Evolutionary conservation across 2,888 invertebrate genomes (phyloP), one percentile per base, ranked within the genome.

Genomic region (Homarus gammarus): DNA sequence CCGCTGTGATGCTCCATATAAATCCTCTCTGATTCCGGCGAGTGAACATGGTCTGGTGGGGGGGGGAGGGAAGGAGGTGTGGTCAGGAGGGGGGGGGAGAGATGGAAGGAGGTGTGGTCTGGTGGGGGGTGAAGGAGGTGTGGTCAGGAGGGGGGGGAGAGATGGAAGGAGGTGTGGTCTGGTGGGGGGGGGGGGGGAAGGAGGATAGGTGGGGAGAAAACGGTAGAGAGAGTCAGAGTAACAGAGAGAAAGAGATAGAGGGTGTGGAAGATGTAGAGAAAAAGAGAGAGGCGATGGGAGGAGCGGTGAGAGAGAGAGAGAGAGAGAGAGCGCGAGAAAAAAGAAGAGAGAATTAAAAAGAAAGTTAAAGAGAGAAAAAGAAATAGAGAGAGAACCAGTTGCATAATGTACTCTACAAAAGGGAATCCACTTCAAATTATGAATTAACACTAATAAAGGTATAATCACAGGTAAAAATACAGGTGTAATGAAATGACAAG

Each of bases 251-350:
- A 15, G 49, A 49, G 15, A 49, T 8, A 49, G 15, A 49, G 49
- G 49, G 15, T 49, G 77, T 77, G 51, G 15, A 40, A 31, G 51
- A 8, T 15, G 77, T n/a, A 77, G 31, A n/a, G 77, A 44, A 77
- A 10, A n/a, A n/a, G n/a, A 44, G 44, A 44, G 44, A 10, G 44
- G n/a, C n/a, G n/a, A n/a, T n/a, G n/a, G n/a, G 38, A 36, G 33
- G 33, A 33, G 72, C 33, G 72, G 68, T 31, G 68, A 72, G 72
- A 33, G 72, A 72, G 36, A 72, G 72, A 72, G 72, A 40, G 44
- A 75, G 73, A 38, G 40, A 73, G 73, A 73, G 73, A 73, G 73
- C 73, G 73, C 73, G 38, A 73, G 44, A 38, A 44, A 73, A 38
- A 73, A 44, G 44, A 44, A 73, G 73, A 73, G 73, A 73, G 36